These are phyloP conservation scores for Morone chrysops DNA, from an alignment of 2,113 vertebrate species.

Conservation along the genomic window DNA sequence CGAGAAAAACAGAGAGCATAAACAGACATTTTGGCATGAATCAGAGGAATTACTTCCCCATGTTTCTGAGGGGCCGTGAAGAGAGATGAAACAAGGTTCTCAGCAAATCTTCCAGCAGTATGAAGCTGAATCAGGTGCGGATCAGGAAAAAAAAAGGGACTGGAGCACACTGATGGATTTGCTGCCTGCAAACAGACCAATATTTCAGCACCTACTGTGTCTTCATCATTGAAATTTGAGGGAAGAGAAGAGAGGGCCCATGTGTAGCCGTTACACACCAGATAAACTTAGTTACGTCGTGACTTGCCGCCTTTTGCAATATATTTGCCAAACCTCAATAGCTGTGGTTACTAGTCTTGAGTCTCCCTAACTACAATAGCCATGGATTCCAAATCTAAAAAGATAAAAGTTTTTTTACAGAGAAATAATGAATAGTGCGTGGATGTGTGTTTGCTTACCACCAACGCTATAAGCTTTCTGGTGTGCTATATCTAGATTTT, in stretches of 20 bases:
- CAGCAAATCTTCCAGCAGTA: neutral
- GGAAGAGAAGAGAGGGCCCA: neutral
- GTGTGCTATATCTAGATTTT: too few relatives aligned
- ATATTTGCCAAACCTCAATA: too few relatives aligned
- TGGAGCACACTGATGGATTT: neutral
- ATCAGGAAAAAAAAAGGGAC: neutral
- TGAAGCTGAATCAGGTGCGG: neutral
- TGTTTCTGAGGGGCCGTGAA: constrained; percentile 18
- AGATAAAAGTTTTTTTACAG: too few relatives aligned
- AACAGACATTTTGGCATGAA: constrained; percentile 32
- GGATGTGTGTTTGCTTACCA: too few relatives aligned
- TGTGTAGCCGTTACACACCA: too few relatives aligned
- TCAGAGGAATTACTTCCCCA: constrained; percentile 21
- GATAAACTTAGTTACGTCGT: too few relatives aligned
- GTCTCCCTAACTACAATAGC: too few relatives aligned
- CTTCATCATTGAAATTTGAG: neutral
- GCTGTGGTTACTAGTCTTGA: too few relatives aligned
- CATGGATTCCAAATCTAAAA: too few relatives aligned
- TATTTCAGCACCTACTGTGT: neutral
- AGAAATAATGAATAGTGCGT: too few relatives aligned
- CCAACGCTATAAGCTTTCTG: too few relatives aligned
- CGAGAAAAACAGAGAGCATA: constrained; percentile 4
- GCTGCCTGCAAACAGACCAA: neutral
- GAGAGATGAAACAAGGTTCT: neutral
- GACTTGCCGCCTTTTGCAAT: too few relatives aligned